Percentiles rank a stretch among this genome's conserved stretches.
These are phyloP conservation scores for Cabera pusaria DNA, from an alignment of 2,888 invertebrate species.

Conservation along the genomic window DNA sequence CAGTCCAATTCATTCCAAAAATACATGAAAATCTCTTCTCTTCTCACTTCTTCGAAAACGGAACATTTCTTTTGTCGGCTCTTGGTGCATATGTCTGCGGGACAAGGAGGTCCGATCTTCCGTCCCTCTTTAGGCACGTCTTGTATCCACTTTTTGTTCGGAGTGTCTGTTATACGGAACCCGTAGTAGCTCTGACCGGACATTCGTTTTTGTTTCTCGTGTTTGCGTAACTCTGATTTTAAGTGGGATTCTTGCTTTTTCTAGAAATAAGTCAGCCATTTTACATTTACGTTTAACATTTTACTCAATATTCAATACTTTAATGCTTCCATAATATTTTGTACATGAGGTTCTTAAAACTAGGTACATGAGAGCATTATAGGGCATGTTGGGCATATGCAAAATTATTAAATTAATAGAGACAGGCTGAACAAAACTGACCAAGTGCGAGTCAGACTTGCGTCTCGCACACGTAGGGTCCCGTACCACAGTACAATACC, in stretches of 20 bases:
- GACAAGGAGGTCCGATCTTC: conserved; percentile 49
- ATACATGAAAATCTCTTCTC: conserved; percentile 46
- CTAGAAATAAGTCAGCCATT: too few species aligned
- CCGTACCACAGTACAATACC: too few species aligned
- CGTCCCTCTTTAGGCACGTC: conserved; percentile 58
- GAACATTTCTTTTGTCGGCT: conserved; percentile 41
- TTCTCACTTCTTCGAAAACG: conserved; percentile 38
- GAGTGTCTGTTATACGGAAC: conserved; percentile 41
- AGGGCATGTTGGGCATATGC: too few species aligned
- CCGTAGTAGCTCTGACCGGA: conserved; percentile 61
- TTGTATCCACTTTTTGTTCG: conserved; percentile 51
- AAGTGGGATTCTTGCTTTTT: conserved; percentile 38
- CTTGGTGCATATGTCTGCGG: conserved; percentile 46
- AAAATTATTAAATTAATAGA: too few species aligned
- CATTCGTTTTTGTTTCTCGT: conserved; percentile 60
- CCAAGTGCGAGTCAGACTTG: too few species aligned
- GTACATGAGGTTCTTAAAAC: too few species aligned
- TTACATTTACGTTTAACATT: too few species aligned
- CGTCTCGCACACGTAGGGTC: too few species aligned
- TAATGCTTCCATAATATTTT: too few species aligned
- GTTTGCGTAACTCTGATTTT: conserved; percentile 46
- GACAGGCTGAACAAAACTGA: too few species aligned
- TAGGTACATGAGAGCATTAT: too few species aligned
- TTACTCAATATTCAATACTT: too few species aligned
- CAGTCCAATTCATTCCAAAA: conserved; percentile 64